A percentile compares a stretch with the other conserved stretches of the same genome.
phyloP scores from a whole-genome alignment of 2,888 invertebrate genomes.

The Orthonevra nobilis region DNA sequence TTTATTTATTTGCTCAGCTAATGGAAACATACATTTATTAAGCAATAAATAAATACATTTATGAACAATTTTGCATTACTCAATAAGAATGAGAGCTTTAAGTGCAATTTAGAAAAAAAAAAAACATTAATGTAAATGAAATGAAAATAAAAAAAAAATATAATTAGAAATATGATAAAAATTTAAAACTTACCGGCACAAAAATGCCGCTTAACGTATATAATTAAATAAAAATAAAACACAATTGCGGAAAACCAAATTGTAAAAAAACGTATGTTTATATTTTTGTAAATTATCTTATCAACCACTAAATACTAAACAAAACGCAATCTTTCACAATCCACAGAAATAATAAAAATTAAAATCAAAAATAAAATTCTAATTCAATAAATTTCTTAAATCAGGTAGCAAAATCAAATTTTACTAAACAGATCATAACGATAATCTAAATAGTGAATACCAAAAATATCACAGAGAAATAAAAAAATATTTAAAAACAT shows the following conservation, averaged over 20 bases:
- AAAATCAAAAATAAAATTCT: constrained; percentile 7
- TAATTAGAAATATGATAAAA: background rate
- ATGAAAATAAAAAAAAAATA: constrained; percentile 2
- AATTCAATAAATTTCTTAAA: constrained; percentile 3
- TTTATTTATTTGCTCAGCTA: constrained; percentile 20
- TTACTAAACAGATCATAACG: constrained; percentile 3
- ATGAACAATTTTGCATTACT: constrained; percentile 51
- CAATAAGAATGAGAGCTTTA: constrained; percentile 64
- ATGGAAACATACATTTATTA: too few species aligned
- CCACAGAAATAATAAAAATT: constrained; percentile 22
- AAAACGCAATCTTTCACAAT: constrained; percentile 15
- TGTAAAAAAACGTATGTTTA: constrained; percentile 59
- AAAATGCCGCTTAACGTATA: constrained; percentile 8
- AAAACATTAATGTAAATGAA: constrained; percentile 1
- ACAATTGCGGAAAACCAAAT: constrained; percentile 10
- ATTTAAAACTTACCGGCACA: constrained; percentile 17
- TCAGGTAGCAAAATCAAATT: constrained; percentile 18
- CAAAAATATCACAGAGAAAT: constrained; percentile 14
- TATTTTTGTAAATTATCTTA: constrained; percentile 68
- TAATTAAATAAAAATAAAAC: constrained; percentile 13
- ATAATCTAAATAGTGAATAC: constrained; percentile 24
- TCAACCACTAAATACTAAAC: constrained; percentile 25
- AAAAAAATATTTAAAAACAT: constrained; percentile 2
- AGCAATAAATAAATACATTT: background rate
- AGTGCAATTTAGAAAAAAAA: constrained; percentile 58